phyloP scores from a whole-genome alignment of 2,888 invertebrate species.

The Tenthredo amoena region DNA sequence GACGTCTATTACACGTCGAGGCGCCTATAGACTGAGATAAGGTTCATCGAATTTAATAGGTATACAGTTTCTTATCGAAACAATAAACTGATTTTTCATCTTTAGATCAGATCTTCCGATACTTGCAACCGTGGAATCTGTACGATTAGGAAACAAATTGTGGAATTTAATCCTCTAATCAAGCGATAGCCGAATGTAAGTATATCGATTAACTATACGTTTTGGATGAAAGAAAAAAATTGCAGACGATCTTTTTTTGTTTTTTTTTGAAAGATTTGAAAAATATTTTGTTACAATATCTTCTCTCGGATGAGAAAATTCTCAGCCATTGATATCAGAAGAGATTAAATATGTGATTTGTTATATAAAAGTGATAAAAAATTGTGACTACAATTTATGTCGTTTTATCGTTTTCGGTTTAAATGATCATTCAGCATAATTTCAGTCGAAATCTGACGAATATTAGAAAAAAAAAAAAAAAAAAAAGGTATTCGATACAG shows the following conservation, averaged over 20 bases:
- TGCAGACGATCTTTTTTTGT: too few relatives aligned
- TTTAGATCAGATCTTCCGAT: not conserved
- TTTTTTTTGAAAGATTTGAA: too few relatives aligned
- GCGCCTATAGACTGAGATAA: conserved; percentile 17
- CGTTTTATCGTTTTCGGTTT: too few relatives aligned
- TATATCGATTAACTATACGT: not conserved
- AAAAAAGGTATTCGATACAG: not conserved
- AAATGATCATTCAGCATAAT: too few relatives aligned
- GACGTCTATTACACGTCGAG: not conserved
- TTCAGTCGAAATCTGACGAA: too few relatives aligned
- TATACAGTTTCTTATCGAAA: not conserved
- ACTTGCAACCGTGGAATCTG: not conserved
- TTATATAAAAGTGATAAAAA: too few relatives aligned
- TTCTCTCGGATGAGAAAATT: too few relatives aligned
- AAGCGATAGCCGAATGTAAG: not conserved
- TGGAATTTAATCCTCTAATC: not conserved
- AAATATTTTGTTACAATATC: too few relatives aligned
- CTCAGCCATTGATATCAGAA: too few relatives aligned
- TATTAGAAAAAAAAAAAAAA: too few relatives aligned
- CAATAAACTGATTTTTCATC: not conserved
- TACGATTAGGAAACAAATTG: not conserved
- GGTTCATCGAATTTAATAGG: conserved; percentile 4
- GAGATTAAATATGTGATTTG: too few relatives aligned
- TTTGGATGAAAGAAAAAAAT: not conserved
- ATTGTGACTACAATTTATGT: too few relatives aligned